Conservation (phyloP, 2,797 vertebrate genomes). For the Periparus ater region DNA sequence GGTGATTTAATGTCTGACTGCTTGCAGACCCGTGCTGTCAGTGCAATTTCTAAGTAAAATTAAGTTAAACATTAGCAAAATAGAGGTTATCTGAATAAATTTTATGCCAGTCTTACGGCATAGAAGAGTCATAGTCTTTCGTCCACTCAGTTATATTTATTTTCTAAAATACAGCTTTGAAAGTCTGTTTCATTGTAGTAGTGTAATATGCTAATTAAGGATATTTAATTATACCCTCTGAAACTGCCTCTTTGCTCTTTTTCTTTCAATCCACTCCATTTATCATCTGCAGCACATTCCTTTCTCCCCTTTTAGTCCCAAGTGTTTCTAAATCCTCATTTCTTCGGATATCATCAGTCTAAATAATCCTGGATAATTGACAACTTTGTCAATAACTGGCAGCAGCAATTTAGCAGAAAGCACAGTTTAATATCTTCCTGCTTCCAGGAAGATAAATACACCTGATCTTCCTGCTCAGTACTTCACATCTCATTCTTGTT, state of each 20-base stretch:
- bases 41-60: background rate
- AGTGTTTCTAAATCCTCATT: constrained; percentile 10
- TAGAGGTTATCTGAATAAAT: background rate
- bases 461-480: constrained; percentile 14
- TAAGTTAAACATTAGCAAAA: background rate
- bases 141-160: background rate
- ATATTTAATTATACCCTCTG: background rate
- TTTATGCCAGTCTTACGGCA: background rate
- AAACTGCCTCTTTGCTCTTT: constrained; percentile 8
- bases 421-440: constrained; percentile 42
- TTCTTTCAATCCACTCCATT: background rate
- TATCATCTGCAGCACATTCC: background rate
- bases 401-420: constrained; percentile 46
- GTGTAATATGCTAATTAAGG: constrained; percentile 25
- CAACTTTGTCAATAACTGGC: constrained; percentile 57
- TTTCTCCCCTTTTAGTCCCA: background rate
- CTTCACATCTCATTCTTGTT: background rate
- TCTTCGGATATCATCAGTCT: constrained; percentile 38
- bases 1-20: background rate
- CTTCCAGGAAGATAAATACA: constrained; percentile 30
- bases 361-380: constrained; percentile 49
- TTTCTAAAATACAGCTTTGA: background rate
- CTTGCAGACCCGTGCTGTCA: background rate
- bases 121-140: background rate
- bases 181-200: background rate